Evolutionary conservation across 2,113 vertebrate genomes (phyloP).

Genomic region (Dicaeum eximium): DNA sequence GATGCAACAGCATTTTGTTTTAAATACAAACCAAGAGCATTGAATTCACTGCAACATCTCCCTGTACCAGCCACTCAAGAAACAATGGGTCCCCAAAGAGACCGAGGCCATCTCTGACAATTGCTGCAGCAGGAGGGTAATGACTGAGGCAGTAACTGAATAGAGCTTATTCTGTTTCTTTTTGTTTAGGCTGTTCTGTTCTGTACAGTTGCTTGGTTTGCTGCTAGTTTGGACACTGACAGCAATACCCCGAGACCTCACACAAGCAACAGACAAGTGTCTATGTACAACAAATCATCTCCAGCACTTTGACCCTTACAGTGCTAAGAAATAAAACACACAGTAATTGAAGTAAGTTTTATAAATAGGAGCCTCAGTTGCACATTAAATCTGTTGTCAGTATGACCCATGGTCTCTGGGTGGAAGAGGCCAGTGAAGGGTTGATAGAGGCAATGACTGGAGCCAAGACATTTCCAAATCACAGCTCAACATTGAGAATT

Average conservation of each 20-base stretch:
- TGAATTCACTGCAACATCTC: background rate
- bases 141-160: background rate
- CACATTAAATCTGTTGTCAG: background rate
- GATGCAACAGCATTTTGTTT: background rate
- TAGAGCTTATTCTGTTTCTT: background rate
- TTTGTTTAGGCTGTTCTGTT: background rate
- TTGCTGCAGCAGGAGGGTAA: background rate
- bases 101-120: background rate
- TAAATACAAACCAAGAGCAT: background rate
- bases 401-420: background rate
- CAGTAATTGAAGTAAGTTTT: background rate
- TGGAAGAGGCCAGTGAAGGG: background rate
- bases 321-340: background rate
- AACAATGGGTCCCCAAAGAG: background rate
- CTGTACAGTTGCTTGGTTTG: background rate
- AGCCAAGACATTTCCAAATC: background rate
- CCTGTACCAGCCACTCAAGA: background rate
- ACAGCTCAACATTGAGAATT: rapidly evolving
- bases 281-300: background rate
- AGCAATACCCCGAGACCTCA: background rate
- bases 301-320: background rate
- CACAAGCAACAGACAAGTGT: background rate
- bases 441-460: background rate
- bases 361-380: background rate
- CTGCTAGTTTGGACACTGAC: background rate